Conservation (phyloP, 2,888 invertebrate species). For the Heliconius erato region DNA sequence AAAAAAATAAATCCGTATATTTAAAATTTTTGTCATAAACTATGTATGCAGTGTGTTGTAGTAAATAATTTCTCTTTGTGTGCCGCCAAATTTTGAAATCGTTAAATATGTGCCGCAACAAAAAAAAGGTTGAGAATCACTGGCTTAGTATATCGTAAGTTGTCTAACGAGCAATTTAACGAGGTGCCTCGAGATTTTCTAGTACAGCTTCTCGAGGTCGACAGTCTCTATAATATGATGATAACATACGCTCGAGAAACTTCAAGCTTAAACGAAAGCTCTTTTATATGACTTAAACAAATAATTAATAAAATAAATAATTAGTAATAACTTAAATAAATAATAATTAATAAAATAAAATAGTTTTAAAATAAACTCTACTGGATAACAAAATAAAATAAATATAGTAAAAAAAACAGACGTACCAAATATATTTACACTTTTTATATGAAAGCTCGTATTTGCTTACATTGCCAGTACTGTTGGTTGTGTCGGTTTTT, state of each 20-base stretch:
- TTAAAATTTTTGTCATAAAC: no score
- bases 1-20: no score
- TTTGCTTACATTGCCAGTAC: background rate
- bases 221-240: background rate
- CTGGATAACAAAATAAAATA: background rate
- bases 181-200: background rate
- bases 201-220: background rate
- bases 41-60: no score
- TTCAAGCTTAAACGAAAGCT: background rate
- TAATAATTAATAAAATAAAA: background rate
- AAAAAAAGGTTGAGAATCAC: no score
- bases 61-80: no score
- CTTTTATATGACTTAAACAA: background rate
- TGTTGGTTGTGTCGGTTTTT: background rate
- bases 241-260: background rate
- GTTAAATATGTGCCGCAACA: no score
- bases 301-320: background rate
- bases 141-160: background rate
- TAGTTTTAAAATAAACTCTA: background rate
- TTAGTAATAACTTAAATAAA: background rate
- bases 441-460: constrained; percentile 1
- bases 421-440: constrained; percentile 4
- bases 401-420: background rate
- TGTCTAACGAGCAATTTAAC: background rate
- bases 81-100: no score